A percentile compares a stretch with the other conserved stretches of the same genome.
Conservation (phyloP, 1,140 invertebrate species). For the Subanguina moxae region DNA sequence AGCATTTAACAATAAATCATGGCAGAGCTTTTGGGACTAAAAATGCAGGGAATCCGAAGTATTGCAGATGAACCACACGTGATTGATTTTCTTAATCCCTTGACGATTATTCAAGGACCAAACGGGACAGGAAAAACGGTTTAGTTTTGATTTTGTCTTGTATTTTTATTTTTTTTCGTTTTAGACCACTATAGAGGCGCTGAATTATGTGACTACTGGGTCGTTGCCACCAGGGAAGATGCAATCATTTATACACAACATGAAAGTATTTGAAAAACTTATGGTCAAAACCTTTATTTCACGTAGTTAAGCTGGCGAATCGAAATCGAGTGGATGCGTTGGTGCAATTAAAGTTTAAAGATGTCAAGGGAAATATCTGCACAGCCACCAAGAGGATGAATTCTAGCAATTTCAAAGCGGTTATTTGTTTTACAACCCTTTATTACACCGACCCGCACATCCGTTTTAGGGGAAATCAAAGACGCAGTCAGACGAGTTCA, state of each 20-base stretch:
- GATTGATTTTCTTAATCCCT: slow-evolving; percentile 76
- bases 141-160: slow-evolving; percentile 19
- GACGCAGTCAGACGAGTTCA: slow-evolving; percentile 68
- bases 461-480: slow-evolving; percentile 35
- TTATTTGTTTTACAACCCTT: too few relatives aligned
- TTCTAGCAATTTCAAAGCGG: slow-evolving; percentile 13
- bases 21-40: slow-evolving; percentile 35
- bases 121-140: slow-evolving; percentile 98
- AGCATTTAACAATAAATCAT: too few relatives aligned
- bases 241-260: slow-evolving; percentile 85
- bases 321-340: slow-evolving; percentile 48
- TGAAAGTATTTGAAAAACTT: slow-evolving; percentile 66
- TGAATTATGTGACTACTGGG: slow-evolving; percentile 84
- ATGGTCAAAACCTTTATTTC: background rate
- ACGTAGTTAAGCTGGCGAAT: slow-evolving; percentile 49
- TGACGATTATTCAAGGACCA: slow-evolving; percentile 88
- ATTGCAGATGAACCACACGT: slow-evolving; percentile 62
- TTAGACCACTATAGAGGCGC: slow-evolving; percentile 82
- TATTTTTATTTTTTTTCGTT: slow-evolving; percentile 43
- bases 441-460: too few relatives aligned
- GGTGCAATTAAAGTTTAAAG: slow-evolving; percentile 49
- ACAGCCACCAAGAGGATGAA: slow-evolving; percentile 49
- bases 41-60: slow-evolving; percentile 44
- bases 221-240: slow-evolving; percentile 80
- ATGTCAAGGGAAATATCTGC: slow-evolving; percentile 39